phyloP scores from a whole-genome alignment of 2,113 vertebrate genomes.

The Apodemus sylvaticus region DNA sequence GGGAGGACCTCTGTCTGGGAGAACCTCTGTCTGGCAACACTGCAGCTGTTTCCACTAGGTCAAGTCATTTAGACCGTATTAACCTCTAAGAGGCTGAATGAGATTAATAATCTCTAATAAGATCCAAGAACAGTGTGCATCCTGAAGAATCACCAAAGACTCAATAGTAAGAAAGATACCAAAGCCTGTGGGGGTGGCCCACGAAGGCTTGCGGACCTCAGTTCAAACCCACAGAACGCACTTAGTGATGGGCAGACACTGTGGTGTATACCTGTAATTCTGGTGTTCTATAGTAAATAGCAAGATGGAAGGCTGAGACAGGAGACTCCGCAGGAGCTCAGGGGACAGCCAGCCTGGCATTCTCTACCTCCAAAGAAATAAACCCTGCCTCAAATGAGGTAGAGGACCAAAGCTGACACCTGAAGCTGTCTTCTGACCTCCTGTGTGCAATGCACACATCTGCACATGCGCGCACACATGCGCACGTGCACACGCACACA shows the following conservation, averaged over 20 bases:
- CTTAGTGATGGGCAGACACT: too few relatives aligned
- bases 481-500: rapidly evolving
- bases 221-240: background rate
- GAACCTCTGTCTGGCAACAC: background rate
- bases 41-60: background rate
- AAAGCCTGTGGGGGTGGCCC: background rate
- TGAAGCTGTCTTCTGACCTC: background rate
- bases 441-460: background rate
- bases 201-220: background rate
- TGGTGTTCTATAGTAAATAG: background rate
- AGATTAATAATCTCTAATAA: background rate
- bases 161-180: background rate
- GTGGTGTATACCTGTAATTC: background rate
- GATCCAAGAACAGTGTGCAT: rapidly evolving
- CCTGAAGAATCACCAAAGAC: background rate
- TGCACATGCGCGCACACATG: too few relatives aligned
- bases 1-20: background rate
- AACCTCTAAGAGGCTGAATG: background rate
- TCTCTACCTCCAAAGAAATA: background rate
- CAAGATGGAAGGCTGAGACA: background rate
- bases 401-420: background rate
- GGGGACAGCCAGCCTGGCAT: background rate
- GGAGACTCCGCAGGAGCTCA: too few relatives aligned
- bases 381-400: background rate
- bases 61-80: background rate